Conservation (phyloP, 2,888 invertebrate species). For the Salpingus planirostris region DNA sequence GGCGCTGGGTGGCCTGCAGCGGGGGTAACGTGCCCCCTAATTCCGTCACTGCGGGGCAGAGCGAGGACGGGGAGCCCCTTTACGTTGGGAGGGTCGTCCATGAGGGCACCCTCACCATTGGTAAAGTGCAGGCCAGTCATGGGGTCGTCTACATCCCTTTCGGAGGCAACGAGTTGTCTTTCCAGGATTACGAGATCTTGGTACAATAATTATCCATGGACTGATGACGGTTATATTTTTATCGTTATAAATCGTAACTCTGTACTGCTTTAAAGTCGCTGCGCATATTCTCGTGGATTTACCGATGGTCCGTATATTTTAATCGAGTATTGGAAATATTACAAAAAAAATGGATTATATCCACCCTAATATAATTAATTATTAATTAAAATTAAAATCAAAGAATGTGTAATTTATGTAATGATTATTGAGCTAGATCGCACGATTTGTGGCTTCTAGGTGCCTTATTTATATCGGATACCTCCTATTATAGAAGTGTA, state of each 20-base stretch:
- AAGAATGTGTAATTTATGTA: conserved; percentile 3
- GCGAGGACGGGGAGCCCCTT: conserved; percentile 70
- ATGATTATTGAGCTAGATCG: conserved; percentile 17
- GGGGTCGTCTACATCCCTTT: conserved; percentile 77
- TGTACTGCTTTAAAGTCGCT: conserved; percentile 16
- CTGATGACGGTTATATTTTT: conserved; percentile 7
- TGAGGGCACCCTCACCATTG: conserved; percentile 66
- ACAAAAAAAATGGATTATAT: too few relatives aligned
- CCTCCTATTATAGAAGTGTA: conserved; percentile 8
- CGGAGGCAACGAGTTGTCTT: conserved; percentile 68
- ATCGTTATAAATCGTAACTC: conserved; percentile 5
- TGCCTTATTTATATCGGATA: conserved; percentile 18
- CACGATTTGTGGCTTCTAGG: conserved; percentile 24
- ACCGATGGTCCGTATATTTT: too few relatives aligned
- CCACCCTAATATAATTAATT: too few relatives aligned
- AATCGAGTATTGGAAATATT: too few relatives aligned
- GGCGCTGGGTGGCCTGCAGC: conserved; percentile 34
- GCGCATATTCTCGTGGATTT: conserved; percentile 13
- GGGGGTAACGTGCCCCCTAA: conserved; percentile 60
- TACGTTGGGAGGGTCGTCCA: conserved; percentile 70
- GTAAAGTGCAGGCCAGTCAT: conserved; percentile 79
- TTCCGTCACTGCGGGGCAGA: conserved; percentile 60
- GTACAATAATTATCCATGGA: conserved; percentile 12
- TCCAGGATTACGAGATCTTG: conserved; percentile 74
- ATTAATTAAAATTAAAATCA: too few relatives aligned